These are phyloP conservation scores for Fissipunctia ypsillon DNA, from an alignment of 2,888 invertebrate species.

Conservation along the genomic window DNA sequence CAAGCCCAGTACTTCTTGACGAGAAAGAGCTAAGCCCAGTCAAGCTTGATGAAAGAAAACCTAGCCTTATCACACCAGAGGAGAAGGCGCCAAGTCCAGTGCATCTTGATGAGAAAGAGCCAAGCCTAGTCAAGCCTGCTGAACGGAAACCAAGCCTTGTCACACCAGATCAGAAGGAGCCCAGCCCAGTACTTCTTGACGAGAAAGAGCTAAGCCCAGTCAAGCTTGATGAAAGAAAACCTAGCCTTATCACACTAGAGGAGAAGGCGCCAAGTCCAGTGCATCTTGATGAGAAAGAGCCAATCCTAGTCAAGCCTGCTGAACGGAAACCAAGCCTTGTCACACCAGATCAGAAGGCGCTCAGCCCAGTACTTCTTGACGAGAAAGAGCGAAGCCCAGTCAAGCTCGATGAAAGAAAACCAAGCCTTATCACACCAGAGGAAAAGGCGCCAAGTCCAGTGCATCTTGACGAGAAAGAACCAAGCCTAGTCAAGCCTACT, in stretches of 20 bases:
- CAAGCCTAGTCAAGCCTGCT: not conserved
- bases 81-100: not conserved
- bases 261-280: not conserved
- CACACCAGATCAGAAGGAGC: rapidly evolving
- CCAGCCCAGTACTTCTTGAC: not conserved
- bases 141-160: not conserved
- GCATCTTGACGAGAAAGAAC: not conserved
- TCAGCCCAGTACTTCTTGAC: not conserved
- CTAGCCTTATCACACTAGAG: not conserved
- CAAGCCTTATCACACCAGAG: not conserved
- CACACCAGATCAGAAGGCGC: not conserved
- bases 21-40: not conserved
- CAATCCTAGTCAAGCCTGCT: not conserved
- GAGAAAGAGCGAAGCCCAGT: not conserved
- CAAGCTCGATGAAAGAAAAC: not conserved
- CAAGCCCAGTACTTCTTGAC: not conserved
- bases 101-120: not conserved
- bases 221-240: not conserved
- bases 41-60: too few relatives aligned
- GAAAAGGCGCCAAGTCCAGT: not conserved
- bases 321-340: not conserved
- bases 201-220: not conserved
- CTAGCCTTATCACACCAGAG: too few relatives aligned
- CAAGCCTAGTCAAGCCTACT: not conserved
- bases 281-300: not conserved